Base-by-base conservation (phyloP, 2,888 invertebrate species). In the Entomobrya proxima region DNA sequence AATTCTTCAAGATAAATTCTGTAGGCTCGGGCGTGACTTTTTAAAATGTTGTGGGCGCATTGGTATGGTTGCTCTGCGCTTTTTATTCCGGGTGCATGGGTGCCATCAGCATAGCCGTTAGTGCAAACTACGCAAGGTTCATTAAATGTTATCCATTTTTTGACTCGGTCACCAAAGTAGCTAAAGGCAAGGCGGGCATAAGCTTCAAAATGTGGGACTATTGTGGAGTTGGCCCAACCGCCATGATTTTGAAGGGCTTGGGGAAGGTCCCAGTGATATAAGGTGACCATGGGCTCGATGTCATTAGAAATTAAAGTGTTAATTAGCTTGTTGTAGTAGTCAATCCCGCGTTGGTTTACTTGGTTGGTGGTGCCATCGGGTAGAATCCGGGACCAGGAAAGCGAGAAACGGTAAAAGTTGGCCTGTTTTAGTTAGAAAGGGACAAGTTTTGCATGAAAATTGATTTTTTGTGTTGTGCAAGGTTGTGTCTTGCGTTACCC, bases 221-320 rank as follows among this genome's bases (percentile, higher is more conserved):
- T 89, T 0, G 92, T 67, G 0, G 92, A 91, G 85, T 93, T 94
- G 0, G 91, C 85, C 80, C 92, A 93, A 9, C 90, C 90, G 3
- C 92, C 92, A 15, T 87, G 83, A 91, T 92, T 79, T 92, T 91
- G 95, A 37, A 95, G 90, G 50, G 92, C 93, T 90, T 94, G 93
- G 0, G 95, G 95, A 79, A 94, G 92, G 52, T 86, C 86, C 86
- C 94, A 95, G 90, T 95, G 95, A 92, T 94, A 94, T 69, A 95
- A 93, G 0, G 95, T 95, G 0, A 94, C 78, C 47, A 79, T 75
- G 3, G 93, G 93, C 77, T 91, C 87, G 81, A 93, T 92, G 21
- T 91, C 91, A 69, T 91, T 91, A 15, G 90, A 91, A 13, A 91
- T 77, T 11, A 93, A 90, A 52, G 90, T 91, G 82, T 92, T 90